These are phyloP conservation scores for Trogon surrucura DNA, from an alignment of 2,113 vertebrate genomes.

Conservation along the genomic window DNA sequence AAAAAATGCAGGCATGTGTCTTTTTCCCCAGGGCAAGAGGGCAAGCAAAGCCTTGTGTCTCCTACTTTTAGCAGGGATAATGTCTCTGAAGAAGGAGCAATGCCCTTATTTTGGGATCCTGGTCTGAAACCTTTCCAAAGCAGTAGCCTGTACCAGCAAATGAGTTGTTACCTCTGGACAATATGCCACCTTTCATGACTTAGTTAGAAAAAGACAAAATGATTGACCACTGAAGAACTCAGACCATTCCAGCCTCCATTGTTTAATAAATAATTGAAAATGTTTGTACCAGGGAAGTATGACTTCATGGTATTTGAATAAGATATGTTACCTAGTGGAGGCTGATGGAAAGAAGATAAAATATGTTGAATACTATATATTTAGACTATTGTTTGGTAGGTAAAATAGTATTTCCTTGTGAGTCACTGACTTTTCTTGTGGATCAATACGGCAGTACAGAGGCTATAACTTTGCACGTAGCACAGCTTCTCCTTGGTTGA, in stretches of 20 bases:
- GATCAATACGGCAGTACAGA: not conserved
- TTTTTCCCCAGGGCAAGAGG: not conserved
- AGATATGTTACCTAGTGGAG: not conserved
- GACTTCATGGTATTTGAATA: constrained; percentile 51
- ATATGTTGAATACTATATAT: constrained; percentile 18
- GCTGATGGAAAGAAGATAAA: constrained; percentile 52
- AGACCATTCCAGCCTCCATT: not conserved
- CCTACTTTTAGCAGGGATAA: not conserved
- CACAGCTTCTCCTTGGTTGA: not conserved
- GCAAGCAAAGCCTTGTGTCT: not conserved
- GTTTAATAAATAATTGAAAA: constrained; percentile 57
- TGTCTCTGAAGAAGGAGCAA: not conserved
- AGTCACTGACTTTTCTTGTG: not conserved
- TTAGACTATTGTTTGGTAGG: constrained; percentile 34
- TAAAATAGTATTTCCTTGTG: constrained; percentile 47
- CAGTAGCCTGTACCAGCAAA: not conserved
- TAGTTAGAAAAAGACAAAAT: not conserved
- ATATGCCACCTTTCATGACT: not conserved
- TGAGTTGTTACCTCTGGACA: not conserved
- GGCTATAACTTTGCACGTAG: not conserved
- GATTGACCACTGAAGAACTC: not conserved
- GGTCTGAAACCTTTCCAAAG: not conserved
- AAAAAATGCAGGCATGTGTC: not conserved
- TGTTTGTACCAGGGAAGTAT: constrained; percentile 32
- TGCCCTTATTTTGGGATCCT: not conserved